These are phyloP conservation scores for Trachelipus rathkii DNA, from an alignment of 1,140 invertebrate genomes.

Conservation along the genomic window DNA sequence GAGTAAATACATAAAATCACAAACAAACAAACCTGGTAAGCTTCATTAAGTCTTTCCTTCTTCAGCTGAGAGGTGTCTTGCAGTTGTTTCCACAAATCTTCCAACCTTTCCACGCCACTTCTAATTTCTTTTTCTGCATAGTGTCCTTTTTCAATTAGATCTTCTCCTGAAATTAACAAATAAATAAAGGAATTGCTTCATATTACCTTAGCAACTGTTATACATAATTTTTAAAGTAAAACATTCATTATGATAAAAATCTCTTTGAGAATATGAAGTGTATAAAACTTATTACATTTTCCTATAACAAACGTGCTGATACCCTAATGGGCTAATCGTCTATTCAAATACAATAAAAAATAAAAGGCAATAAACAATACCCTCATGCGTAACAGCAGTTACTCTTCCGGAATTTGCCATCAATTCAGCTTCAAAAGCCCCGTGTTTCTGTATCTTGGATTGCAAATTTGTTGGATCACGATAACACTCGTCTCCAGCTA, in stretches of 20 bases:
- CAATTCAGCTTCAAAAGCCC: slow-evolving; percentile 91
- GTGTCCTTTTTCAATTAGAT: slow-evolving; percentile 77
- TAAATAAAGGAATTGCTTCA: no score
- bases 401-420: slow-evolving; percentile 84
- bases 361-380: slow-evolving; percentile 47
- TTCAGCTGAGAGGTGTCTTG: slow-evolving; percentile 72
- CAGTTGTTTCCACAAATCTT: slow-evolving; percentile 76
- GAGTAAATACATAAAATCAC: no score
- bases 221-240: no score
- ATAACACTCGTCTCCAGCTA: slow-evolving; percentile 87
- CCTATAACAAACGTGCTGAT: no score
- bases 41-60: slow-evolving; percentile 83
- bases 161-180: slow-evolving; percentile 62
- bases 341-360: no score
- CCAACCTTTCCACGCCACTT: slow-evolving; percentile 72
- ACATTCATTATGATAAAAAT: no score
- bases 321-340: no score
- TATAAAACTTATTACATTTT: no score
- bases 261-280: no score
- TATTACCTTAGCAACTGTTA: no score
- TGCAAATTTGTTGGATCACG: slow-evolving; percentile 87
- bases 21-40: slow-evolving; percentile 61
- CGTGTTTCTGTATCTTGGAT: slow-evolving; percentile 94
- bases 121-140: slow-evolving; percentile 80
- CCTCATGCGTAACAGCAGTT: slow-evolving; percentile 73